Conservation (phyloP, 2,797 vertebrate species). For the Lindbergichthys nudifrons region DNA sequence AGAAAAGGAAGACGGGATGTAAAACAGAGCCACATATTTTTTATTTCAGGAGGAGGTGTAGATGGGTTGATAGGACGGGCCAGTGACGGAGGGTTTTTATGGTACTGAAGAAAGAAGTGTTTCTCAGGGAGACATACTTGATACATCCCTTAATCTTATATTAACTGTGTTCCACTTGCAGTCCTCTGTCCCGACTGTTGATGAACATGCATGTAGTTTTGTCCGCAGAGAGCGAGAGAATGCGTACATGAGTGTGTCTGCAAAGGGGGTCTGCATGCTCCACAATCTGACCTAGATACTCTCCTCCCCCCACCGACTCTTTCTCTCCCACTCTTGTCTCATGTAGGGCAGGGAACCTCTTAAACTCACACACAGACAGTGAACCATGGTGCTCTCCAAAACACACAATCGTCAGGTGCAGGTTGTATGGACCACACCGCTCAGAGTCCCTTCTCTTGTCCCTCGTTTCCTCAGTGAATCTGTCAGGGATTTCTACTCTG, state of each 20-base stretch:
- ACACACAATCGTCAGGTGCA: constrained; percentile 69
- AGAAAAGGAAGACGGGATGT: constrained; percentile 42
- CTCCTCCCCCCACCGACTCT: constrained; percentile 13
- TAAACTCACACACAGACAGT: constrained; percentile 53
- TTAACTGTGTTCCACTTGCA: constrained; percentile 49
- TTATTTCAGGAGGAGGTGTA: constrained; percentile 8
- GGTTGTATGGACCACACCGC: constrained; percentile 79
- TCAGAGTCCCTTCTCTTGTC: constrained; percentile 65
- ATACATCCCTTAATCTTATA: constrained; percentile 75
- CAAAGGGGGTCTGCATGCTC: constrained; percentile 60
- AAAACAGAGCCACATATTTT: constrained; percentile 46
- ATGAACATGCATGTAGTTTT: constrained; percentile 61
- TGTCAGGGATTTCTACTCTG: constrained; percentile 82
- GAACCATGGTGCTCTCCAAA: constrained; percentile 78
- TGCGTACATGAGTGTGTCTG: constrained; percentile 34
- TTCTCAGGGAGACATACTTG: constrained; percentile 84
- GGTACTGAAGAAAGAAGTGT: constrained; percentile 72
- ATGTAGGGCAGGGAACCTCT: constrained; percentile 71
- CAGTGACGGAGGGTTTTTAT: constrained; percentile 52
- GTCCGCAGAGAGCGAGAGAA: constrained; percentile 51
- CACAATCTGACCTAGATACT: constrained; percentile 79
- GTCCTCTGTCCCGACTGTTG: constrained; percentile 33
- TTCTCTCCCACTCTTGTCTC: constrained; percentile 39
- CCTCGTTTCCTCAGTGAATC: constrained; percentile 68
- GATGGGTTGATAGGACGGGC: constrained; percentile 34